These are phyloP conservation scores for Rousettus madagascariensis DNA, from an alignment of 2,797 vertebrate genomes.

Conservation along the genomic window DNA sequence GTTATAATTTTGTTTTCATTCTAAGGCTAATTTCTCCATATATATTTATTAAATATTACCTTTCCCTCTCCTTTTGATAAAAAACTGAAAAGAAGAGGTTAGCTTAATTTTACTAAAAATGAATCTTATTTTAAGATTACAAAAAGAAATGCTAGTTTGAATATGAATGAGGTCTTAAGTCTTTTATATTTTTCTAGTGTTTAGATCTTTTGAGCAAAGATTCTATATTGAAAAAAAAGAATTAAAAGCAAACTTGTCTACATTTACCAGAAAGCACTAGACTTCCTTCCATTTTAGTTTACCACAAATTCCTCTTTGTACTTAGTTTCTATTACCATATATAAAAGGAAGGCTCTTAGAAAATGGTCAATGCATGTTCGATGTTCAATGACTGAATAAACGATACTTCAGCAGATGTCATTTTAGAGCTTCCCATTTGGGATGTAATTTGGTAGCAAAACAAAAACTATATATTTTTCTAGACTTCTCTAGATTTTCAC, in stretches of 20 bases:
- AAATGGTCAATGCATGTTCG: not conserved
- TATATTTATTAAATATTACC: not conserved
- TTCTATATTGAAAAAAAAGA: not conserved
- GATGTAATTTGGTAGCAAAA: not conserved
- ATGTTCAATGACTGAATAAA: not conserved
- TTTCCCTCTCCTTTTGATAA: not conserved
- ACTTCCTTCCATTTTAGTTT: not conserved
- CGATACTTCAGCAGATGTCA: not conserved
- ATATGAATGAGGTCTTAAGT: not conserved
- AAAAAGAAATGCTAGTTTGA: not conserved
- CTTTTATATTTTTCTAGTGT: not conserved
- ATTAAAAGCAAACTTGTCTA: not conserved
- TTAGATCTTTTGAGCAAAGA: not conserved
- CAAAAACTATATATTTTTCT: not conserved
- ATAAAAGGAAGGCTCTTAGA: not conserved
- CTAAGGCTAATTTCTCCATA: not conserved
- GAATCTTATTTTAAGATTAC: not conserved
- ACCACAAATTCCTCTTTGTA: not conserved
- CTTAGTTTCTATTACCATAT: not conserved
- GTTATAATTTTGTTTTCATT: not conserved
- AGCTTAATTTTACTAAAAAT: not conserved
- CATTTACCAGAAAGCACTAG: not conserved
- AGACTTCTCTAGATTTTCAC: not conserved
- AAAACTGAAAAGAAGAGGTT: not conserved
- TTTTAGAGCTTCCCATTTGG: not conserved